Percentiles rank a stretch among this genome's conserved stretches.
phyloP scores from a whole-genome alignment of 1,140 invertebrate genomes.

The Atta colombica region DNA sequence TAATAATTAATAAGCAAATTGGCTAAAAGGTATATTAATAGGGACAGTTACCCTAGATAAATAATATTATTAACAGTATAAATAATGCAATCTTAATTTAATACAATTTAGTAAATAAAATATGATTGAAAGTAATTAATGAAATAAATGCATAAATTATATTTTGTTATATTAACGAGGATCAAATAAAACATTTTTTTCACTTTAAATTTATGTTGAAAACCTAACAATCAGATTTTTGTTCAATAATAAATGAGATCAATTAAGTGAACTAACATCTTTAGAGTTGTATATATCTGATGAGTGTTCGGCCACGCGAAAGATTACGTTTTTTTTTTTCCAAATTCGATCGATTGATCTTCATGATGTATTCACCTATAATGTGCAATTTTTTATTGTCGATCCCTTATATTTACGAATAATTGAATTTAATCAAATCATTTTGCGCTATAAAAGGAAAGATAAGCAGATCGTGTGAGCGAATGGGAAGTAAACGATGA shows the following conservation, averaged over 20 bases:
- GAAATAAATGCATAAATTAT: neutral
- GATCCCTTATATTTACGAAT: constrained; percentile 35
- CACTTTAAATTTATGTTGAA: neutral
- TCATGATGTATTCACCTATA: neutral
- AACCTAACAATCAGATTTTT: neutral
- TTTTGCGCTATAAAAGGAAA: neutral
- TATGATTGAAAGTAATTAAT: neutral
- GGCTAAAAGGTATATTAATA: too few relatives aligned
- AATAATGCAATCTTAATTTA: neutral
- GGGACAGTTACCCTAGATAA: neutral
- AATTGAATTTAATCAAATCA: neutral
- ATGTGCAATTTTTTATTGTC: neutral
- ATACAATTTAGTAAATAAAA: neutral
- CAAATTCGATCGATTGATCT: neutral
- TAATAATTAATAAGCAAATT: too few relatives aligned
- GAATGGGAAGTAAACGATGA: constrained; percentile 8
- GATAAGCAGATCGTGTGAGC: constrained; percentile 5
- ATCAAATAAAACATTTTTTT: neutral
- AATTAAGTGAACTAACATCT: neutral
- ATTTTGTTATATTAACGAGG: neutral
- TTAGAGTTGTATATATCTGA: neutral
- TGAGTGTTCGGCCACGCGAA: neutral
- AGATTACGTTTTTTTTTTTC: neutral
- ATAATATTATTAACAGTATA: neutral
- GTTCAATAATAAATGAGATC: neutral